These are phyloP conservation scores for Cyanocitta stelleri DNA, from an alignment of 2,113 vertebrate species.

Conservation along the genomic window DNA sequence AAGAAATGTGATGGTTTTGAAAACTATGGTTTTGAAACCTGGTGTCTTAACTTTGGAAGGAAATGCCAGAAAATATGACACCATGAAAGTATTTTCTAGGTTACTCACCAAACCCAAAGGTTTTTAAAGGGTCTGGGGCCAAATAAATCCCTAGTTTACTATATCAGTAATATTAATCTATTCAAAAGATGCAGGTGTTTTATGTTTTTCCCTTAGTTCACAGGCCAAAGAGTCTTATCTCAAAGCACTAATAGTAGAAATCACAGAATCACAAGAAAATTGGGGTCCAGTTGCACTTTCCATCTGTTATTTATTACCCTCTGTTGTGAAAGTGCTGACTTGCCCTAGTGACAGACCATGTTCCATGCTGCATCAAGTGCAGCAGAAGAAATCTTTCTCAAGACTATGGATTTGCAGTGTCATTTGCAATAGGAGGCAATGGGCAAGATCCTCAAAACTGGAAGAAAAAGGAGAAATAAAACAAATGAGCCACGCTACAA, in stretches of 20 bases:
- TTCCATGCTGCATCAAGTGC: rapidly evolving
- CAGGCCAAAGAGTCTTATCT: not conserved
- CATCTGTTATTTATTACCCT: not conserved
- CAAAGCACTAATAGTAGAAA: not conserved
- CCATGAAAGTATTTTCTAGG: not conserved
- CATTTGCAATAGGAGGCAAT: not conserved
- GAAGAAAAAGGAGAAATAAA: not conserved
- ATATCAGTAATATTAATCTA: not conserved
- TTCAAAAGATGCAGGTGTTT: not conserved
- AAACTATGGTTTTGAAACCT: not conserved
- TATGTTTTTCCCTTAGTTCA: not conserved
- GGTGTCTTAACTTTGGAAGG: not conserved
- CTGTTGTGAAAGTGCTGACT: not conserved
- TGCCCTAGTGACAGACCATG: not conserved
- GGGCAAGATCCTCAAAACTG: not conserved
- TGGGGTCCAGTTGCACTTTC: not conserved
- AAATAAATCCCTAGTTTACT: not conserved
- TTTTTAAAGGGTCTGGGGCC: not conserved
- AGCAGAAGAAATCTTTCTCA: not conserved
- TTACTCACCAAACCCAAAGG: not conserved
- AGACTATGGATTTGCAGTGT: not conserved
- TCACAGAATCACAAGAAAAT: not conserved
- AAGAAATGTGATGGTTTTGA: not conserved
- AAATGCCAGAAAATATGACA: not conserved
- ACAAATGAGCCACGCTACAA: rapidly evolving